Evolutionary conservation across 1,140 invertebrate genomes (phyloP).

Genomic region (Bombus haemorrhoidalis): DNA sequence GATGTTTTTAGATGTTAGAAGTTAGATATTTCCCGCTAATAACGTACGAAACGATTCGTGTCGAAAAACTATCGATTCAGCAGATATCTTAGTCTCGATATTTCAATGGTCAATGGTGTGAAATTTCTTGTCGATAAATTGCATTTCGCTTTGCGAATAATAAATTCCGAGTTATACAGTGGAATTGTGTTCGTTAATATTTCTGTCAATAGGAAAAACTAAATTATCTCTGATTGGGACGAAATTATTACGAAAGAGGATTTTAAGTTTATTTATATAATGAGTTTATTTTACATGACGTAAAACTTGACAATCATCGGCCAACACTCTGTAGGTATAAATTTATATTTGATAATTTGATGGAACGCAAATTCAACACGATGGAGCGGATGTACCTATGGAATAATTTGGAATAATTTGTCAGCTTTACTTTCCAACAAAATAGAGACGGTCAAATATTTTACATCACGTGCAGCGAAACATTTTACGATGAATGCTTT

Average conservation of each 20-base stretch:
- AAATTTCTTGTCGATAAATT: background rate
- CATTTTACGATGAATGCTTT: background rate
- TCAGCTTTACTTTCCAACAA: background rate
- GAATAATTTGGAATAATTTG: background rate
- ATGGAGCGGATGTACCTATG: background rate
- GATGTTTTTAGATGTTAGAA: too few species aligned
- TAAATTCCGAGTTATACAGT: background rate
- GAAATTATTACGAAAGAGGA: background rate
- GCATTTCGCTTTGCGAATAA: background rate
- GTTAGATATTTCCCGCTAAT: too few species aligned
- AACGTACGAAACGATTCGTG: too few species aligned
- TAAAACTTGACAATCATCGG: background rate
- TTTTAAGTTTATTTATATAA: background rate
- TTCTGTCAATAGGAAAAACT: background rate
- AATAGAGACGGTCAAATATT: background rate
- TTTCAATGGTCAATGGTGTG: background rate
- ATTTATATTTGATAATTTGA: background rate
- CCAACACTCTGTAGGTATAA: background rate
- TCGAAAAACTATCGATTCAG: too few species aligned
- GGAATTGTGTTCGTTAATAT: background rate
- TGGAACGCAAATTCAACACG: background rate
- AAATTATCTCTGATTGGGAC: background rate
- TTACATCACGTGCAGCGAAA: background rate
- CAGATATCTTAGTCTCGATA: background rate
- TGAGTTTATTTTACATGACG: background rate